Conservation (phyloP, 2,113 vertebrate species). For the Rhinoptilus africanus region DNA sequence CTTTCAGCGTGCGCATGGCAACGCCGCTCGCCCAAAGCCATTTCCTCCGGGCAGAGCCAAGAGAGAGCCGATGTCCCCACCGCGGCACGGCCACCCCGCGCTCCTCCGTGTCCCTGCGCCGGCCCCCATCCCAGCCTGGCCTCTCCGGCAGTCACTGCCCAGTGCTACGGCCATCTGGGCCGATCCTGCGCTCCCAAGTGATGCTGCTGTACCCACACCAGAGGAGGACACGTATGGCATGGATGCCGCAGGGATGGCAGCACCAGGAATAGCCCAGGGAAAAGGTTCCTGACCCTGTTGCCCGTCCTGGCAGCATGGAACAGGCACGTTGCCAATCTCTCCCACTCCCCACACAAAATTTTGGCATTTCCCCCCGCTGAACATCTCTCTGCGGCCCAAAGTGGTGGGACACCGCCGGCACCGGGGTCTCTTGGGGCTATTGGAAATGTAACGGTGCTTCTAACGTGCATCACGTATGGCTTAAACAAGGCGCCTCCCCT, state of each 20-base stretch:
- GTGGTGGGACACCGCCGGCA: neutral
- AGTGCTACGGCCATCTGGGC: rapidly evolving
- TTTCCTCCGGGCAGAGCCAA: conserved; percentile 47
- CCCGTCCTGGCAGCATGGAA: rapidly evolving
- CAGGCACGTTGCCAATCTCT: rapidly evolving
- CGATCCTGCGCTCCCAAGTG: neutral
- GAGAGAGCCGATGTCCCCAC: neutral
- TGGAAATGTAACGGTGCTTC: neutral
- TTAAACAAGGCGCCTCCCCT: neutral
- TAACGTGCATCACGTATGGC: rapidly evolving
- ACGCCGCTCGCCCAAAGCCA: conserved; percentile 16
- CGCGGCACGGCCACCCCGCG: neutral
- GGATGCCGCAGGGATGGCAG: rapidly evolving
- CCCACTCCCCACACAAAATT: neutral
- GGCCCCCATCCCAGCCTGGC: neutral
- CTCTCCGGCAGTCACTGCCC: neutral
- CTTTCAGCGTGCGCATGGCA: conserved; percentile 54
- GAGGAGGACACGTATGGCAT: rapidly evolving
- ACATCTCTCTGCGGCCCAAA: neutral
- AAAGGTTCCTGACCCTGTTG: neutral
- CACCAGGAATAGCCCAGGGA: neutral
- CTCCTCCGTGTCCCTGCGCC: neutral
- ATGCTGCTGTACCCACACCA: rapidly evolving
- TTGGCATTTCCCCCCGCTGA: rapidly evolving
- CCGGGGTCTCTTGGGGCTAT: rapidly evolving